Evolutionary conservation across 2,113 vertebrate species (phyloP).

Genomic region (Boulengeromyrus knoepffleri): DNA sequence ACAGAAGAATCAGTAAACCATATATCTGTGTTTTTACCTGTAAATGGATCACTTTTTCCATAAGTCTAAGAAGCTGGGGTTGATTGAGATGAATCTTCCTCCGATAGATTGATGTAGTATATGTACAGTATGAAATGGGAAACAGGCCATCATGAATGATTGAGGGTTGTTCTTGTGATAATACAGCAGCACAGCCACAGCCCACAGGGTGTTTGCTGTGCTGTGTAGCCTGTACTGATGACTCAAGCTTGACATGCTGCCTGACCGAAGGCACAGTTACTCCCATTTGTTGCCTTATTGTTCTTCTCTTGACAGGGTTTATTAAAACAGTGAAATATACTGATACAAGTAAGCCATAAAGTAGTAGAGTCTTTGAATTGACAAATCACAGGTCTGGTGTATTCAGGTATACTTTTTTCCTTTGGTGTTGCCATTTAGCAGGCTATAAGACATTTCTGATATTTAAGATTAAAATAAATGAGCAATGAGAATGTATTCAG

Average conservation of each 20-base stretch:
- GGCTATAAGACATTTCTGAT: neutral
- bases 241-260: neutral
- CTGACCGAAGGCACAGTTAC: slow-evolving; percentile 10
- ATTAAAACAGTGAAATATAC: slow-evolving; percentile 5
- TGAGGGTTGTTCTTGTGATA: neutral
- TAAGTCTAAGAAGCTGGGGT: neutral
- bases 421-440: neutral
- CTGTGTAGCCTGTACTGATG: neutral
- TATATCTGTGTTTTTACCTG: neutral
- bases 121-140: neutral
- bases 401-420: neutral
- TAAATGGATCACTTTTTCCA: neutral
- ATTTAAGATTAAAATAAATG: neutral
- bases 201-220: neutral
- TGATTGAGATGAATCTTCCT: neutral
- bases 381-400: neutral
- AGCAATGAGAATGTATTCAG: neutral
- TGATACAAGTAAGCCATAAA: slow-evolving; percentile 14
- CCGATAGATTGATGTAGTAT: neutral
- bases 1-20: neutral
- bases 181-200: neutral
- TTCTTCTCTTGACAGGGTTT: slow-evolving; percentile 11
- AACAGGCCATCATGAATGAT: neutral
- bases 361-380: neutral
- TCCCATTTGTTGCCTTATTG: slow-evolving; percentile 23